These are phyloP conservation scores for Trachelipus rathkii DNA, from an alignment of 1,140 invertebrate genomes.

Conservation along the genomic window DNA sequence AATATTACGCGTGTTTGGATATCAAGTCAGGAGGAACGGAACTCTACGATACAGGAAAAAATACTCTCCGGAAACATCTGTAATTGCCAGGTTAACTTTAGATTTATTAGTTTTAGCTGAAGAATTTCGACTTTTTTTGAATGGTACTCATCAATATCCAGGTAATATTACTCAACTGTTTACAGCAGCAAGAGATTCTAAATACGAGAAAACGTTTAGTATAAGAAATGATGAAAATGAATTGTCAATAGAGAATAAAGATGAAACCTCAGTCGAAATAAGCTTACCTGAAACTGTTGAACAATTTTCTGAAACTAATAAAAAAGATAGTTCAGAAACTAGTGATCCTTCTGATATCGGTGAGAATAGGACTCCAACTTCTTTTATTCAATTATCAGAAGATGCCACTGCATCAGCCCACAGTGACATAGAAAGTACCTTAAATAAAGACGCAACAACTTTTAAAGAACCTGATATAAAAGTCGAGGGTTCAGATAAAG, in stretches of 20 bases:
- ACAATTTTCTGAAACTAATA: too few species aligned
- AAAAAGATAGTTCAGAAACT: neutral
- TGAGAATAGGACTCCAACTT: too few species aligned
- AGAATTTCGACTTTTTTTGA: conserved; percentile 40
- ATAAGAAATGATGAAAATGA: too few species aligned
- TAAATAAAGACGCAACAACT: too few species aligned
- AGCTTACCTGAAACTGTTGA: too few species aligned
- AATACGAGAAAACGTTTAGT: too few species aligned
- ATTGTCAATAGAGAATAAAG: too few species aligned
- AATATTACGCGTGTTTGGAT: conserved; percentile 34
- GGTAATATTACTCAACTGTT: conserved; percentile 39
- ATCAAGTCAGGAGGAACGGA: conserved; percentile 25
- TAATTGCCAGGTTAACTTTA: conserved; percentile 38
- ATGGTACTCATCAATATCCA: conserved; percentile 39
- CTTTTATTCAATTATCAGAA: neutral
- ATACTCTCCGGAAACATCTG: conserved; percentile 27
- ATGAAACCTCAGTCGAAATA: too few species aligned
- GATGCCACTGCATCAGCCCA: neutral
- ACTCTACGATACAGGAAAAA: conserved; percentile 31
- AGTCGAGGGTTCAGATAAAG: neutral
- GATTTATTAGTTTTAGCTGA: conserved; percentile 40
- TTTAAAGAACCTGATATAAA: neutral
- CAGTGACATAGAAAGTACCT: neutral
- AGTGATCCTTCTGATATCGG: too few species aligned
- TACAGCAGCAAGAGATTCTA: conserved; percentile 16